Conservation (phyloP, 2,113 vertebrate genomes). For the Brachionichthys hirsutus region DNA sequence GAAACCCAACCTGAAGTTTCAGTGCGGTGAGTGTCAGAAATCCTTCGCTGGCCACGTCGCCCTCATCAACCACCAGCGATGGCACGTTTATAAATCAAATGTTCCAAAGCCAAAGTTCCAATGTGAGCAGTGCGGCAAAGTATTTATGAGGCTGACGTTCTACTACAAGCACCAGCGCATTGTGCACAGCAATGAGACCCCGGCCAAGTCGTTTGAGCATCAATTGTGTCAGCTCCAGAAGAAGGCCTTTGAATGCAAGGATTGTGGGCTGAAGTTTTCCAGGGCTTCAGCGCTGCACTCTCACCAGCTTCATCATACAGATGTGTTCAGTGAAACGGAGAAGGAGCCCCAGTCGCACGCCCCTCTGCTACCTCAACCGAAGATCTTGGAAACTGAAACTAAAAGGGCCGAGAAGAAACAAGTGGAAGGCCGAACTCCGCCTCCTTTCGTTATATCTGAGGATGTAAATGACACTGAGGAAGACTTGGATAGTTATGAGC, state of each 20-base stretch:
- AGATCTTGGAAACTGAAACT: slow-evolving; percentile 15
- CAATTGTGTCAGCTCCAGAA: slow-evolving; percentile 80
- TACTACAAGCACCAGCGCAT: slow-evolving; percentile 73
- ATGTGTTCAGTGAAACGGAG: slow-evolving; percentile 63
- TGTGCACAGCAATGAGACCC: slow-evolving; percentile 67
- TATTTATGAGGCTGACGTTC: slow-evolving; percentile 71
- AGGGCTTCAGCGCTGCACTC: slow-evolving; percentile 78
- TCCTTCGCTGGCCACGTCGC: slow-evolving; percentile 63
- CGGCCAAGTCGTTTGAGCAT: slow-evolving; percentile 78
- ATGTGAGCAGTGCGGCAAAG: slow-evolving; percentile 77
- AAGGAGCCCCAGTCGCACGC: slow-evolving; percentile 14
- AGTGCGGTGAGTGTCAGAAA: slow-evolving; percentile 75
- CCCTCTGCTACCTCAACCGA: slow-evolving; percentile 14
- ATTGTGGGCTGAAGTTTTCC: slow-evolving; percentile 78
- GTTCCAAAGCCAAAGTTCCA: slow-evolving; percentile 46
- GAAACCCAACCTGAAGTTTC: slow-evolving; percentile 49
- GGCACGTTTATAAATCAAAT: slow-evolving; percentile 67
- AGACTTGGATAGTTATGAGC: slow-evolving; percentile 56
- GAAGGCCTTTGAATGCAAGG: slow-evolving; percentile 78
- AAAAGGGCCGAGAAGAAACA: slow-evolving; percentile 15
- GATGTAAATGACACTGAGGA: slow-evolving; percentile 46
- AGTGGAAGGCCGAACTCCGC: slow-evolving; percentile 19
- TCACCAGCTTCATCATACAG: slow-evolving; percentile 76
- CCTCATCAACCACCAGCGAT: slow-evolving; percentile 73
- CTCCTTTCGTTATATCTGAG: slow-evolving; percentile 2